Base-by-base conservation (phyloP, 2,888 invertebrate species). In the Cataglyphis albicans region DNA sequence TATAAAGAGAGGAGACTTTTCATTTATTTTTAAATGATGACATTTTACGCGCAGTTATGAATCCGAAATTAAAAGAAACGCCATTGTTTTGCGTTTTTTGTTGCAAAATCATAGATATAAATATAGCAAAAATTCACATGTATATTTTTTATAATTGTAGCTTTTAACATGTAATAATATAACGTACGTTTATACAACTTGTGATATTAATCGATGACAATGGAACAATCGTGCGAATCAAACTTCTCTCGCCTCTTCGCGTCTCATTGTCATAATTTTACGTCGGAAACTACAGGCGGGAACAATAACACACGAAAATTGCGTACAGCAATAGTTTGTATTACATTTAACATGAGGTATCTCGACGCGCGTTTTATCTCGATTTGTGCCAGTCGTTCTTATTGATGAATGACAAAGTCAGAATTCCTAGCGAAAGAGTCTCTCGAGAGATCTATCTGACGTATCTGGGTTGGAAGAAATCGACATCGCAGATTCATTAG, bases 401-500 rank as follows among this genome's bases (percentile, higher is more conserved):
- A 44, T 44, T 87, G 84, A 88, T 88, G 84, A 87, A 86, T 88
- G 81, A 21, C 41, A 32, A 57, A 78, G 41, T 32, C 57, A 18
- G 61, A 73, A 82, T 82, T 65, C 52, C 48, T 5, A 21, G 35
- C 63, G 52, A 81, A 80, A 64, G 75, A 88, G 67, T 67, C 74
- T 80, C 61, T 64, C 72, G 84, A 81, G 76, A 73, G 81, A 83
- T 81, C 64, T 68, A 59, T 55, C 55, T 73, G 81, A 76, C 84
- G 83, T 85, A 84, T 87, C 52, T 82, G 61, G 81, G 88, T 82
- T 86, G 68, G 83, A 75, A 76, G 35, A 52, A 55, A 21, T 29
- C 3, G 32, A 29, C n/a, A 63, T 75, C 15, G 35, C 63, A n/a
- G 32, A 59, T 74, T 38, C 64, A 52, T 55, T 32, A 32, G 41